These are phyloP conservation scores for Phalanger gymnotis DNA, from an alignment of 2,797 vertebrate genomes.

Conservation along the genomic window DNA sequence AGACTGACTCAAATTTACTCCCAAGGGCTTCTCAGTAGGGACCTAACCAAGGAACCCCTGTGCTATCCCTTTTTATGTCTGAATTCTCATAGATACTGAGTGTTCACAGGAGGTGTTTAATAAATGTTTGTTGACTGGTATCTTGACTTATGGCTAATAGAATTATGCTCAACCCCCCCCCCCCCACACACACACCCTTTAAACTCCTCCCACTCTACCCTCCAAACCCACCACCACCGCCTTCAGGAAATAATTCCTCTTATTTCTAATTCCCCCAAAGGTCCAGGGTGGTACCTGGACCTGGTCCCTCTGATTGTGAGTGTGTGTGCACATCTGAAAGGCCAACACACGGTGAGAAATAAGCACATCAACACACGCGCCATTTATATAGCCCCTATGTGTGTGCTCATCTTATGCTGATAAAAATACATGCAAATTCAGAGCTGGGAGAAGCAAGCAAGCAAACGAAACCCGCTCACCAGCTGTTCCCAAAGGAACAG, in stretches of 20 bases:
- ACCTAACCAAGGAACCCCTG: conserved; percentile 35
- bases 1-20: conserved; percentile 6
- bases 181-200: conserved; percentile 21
- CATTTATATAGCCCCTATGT: conserved; percentile 68
- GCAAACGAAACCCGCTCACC: conserved; percentile 67
- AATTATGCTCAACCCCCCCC: conserved; percentile 43
- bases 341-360: conserved; percentile 61
- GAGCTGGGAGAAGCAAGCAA: conserved; percentile 63
- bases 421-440: conserved; percentile 70
- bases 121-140: not conserved
- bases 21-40: conserved; percentile 28
- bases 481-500: conserved; percentile 69
- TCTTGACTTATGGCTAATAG: conserved; percentile 42
- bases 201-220: conserved; percentile 33
- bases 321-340: conserved; percentile 40
- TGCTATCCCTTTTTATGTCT: not conserved
- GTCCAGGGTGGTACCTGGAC: conserved; percentile 68
- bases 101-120: not conserved
- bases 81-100: not conserved
- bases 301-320: conserved; percentile 6
- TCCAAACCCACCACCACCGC: not conserved
- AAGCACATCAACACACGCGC: conserved; percentile 63
- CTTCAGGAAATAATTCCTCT: not conserved
- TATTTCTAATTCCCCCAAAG: conserved; percentile 60
- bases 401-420: conserved; percentile 61